Conservation (phyloP, 2,797 vertebrate genomes). For the Sebastes itinus region DNA sequence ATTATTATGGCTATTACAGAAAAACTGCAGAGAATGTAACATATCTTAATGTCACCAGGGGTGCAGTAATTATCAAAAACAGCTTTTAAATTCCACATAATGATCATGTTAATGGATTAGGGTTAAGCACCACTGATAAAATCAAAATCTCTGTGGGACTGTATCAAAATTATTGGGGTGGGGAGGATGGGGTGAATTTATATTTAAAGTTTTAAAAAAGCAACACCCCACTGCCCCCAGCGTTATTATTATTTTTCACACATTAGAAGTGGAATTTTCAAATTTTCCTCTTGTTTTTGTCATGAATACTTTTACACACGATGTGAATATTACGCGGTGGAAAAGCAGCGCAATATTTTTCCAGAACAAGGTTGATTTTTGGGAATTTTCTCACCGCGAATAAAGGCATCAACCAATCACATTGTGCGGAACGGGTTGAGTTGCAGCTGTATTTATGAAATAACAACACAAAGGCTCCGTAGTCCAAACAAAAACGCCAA, state of each 20-base stretch:
- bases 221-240: background rate
- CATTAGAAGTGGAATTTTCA: too few species aligned
- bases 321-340: too few species aligned
- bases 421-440: background rate
- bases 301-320: too few species aligned
- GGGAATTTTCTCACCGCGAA: background rate
- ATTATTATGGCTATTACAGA: conserved; percentile 16
- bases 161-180: background rate
- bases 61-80: conserved; percentile 11
- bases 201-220: background rate
- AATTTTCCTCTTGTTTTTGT: too few species aligned
- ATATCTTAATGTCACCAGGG: background rate
- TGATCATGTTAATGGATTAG: background rate
- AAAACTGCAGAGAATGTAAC: conserved; percentile 32
- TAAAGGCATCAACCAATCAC: background rate
- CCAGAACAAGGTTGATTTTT: background rate
- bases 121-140: background rate
- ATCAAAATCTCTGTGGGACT: background rate
- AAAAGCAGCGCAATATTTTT: too few species aligned
- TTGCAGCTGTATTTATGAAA: background rate
- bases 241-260: background rate
- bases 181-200: background rate
- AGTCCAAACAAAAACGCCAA: background rate
- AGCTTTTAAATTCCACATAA: background rate
- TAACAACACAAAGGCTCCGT: background rate